phyloP scores from a whole-genome alignment of 1,140 invertebrate genomes.

The Elymnias hypermnestra region DNA sequence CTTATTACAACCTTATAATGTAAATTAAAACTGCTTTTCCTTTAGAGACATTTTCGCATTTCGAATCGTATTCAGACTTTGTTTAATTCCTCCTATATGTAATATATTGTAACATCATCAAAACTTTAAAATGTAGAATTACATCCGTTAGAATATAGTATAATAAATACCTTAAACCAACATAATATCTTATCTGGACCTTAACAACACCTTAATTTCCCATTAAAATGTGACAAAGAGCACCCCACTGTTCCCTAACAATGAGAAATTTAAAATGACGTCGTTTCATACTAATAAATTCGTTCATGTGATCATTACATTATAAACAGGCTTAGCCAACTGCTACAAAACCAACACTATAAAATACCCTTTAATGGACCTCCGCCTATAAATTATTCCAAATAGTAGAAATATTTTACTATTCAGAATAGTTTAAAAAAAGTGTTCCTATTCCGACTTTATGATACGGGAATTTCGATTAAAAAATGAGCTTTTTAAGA shows the following conservation, averaged over 20 bases:
- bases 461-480: constrained; percentile 48
- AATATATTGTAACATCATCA: too few species aligned
- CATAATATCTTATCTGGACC: background rate
- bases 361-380: constrained; percentile 63
- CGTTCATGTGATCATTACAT: constrained; percentile 36
- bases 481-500: constrained; percentile 49
- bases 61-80: too few species aligned
- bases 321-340: constrained; percentile 38
- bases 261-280: constrained; percentile 23
- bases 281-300: constrained; percentile 42
- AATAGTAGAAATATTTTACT: constrained; percentile 68
- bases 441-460: constrained; percentile 57
- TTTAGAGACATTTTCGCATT: too few species aligned
- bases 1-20: too few species aligned
- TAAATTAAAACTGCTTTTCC: too few species aligned
- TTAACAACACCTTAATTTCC: background rate
- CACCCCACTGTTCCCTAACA: constrained; percentile 9
- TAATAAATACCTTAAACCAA: background rate
- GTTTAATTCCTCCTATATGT: too few species aligned
- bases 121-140: too few species aligned
- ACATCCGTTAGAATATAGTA: too few species aligned
- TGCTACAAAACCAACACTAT: constrained; percentile 55
- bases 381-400: constrained; percentile 54
- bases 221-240: constrained; percentile 9
- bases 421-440: constrained; percentile 45